These are phyloP conservation scores for Drosophila recens DNA, from an alignment of 2,888 invertebrate genomes.

Conservation along the genomic window DNA sequence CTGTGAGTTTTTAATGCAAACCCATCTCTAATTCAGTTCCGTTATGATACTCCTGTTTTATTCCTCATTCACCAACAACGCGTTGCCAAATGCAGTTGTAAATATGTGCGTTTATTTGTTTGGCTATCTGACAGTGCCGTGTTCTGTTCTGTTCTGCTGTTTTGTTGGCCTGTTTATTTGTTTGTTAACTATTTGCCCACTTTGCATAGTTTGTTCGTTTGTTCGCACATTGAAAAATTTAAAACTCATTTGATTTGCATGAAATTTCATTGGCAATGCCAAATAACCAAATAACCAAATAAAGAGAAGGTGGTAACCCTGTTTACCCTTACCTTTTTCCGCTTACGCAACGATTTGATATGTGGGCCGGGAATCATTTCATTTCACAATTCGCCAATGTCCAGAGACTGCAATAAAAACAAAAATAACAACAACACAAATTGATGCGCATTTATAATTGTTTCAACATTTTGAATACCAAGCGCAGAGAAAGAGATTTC, in stretches of 20 bases:
- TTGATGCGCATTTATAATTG: conserved; percentile 80
- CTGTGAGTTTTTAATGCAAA: background rate
- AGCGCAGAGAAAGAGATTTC: background rate
- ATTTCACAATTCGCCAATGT: conserved; percentile 42
- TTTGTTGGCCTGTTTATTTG: conserved; percentile 67
- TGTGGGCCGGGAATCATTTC: conserved; percentile 45
- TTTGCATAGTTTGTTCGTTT: conserved; percentile 53
- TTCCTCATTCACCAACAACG: conserved; percentile 3
- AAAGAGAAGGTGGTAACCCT: background rate
- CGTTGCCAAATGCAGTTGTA: conserved; percentile 70
- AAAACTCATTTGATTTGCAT: conserved; percentile 81
- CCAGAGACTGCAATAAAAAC: conserved; percentile 27
- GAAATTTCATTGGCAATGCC: conserved; percentile 64
- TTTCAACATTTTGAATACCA: conserved; percentile 49
- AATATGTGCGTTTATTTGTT: conserved; percentile 76
- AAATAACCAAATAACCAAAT: conserved; percentile 3
- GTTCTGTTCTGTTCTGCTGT: conserved; percentile 22
- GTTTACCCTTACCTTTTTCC: background rate
- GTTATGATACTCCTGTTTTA: background rate
- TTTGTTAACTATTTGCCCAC: conserved; percentile 53
- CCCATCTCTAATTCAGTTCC: conserved; percentile 3
- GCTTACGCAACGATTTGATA: conserved; percentile 45
- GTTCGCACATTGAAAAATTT: conserved; percentile 67
- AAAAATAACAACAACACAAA: conserved; percentile 47
- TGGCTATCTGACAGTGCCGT: conserved; percentile 51